These are phyloP conservation scores for Anolis carolinensis DNA, from an alignment of 2,113 vertebrate species.

Conservation along the genomic window DNA sequence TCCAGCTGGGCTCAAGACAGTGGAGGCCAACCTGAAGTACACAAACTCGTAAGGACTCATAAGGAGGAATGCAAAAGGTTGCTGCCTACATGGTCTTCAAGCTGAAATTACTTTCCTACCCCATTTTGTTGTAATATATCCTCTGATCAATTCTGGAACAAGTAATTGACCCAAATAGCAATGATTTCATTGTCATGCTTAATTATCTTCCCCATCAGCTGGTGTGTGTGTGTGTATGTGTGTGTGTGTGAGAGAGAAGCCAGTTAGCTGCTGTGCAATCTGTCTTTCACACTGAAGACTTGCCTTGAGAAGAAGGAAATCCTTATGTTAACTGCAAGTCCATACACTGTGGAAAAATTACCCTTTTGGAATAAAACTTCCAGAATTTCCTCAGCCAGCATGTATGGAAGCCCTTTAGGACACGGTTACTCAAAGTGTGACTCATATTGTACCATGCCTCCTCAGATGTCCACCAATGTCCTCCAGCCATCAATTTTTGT, in stretches of 20 bases:
- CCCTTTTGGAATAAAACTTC: too few species aligned
- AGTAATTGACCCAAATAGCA: background rate
- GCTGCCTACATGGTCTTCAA: background rate
- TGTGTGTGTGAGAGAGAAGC: too few species aligned
- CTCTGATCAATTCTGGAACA: background rate
- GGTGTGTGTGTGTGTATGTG: background rate
- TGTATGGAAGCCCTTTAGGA: too few species aligned
- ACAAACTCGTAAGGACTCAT: background rate
- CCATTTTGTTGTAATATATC: background rate
- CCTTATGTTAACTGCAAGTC: too few species aligned
- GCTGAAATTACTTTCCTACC: background rate
- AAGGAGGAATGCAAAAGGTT: background rate
- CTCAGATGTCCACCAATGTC: too few species aligned
- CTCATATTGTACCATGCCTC: too few species aligned
- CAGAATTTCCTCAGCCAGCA: too few species aligned
- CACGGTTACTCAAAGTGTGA: too few species aligned
- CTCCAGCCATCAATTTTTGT: too few species aligned
- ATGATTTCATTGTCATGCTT: background rate
- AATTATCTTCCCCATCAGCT: background rate
- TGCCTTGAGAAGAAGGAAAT: too few species aligned
- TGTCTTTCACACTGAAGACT: background rate
- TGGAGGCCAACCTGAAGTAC: background rate
- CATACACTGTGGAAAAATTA: too few species aligned
- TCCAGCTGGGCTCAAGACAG: constrained; percentile 12
- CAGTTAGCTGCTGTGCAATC: background rate